Base-by-base conservation (phyloP, 1,140 invertebrate species). In the Ctenoplectra terminalis region DNA sequence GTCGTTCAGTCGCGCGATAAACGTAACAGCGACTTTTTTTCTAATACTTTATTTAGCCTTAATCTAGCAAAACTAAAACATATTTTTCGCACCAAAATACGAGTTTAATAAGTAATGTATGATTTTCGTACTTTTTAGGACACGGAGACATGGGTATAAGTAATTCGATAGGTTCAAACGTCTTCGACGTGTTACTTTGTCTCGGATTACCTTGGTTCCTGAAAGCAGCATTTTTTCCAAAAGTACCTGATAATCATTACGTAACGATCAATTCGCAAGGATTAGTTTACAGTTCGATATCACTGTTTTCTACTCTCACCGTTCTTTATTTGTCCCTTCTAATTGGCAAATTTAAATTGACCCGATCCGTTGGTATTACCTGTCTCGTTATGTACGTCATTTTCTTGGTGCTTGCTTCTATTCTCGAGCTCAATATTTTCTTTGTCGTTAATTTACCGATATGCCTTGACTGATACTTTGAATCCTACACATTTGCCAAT, bases 121-220 rank as follows among this genome's bases (percentile, higher is more conserved):
- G 0, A 31, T 73, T 54, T 54, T 81, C 56, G 69, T 81, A 52
- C n/a, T 26, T 83, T 84, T 82, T 89, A 97, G 97, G 97, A 82
- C 95, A 97, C 89, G 97, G 97, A 40, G 96, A 96, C 20, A 98
- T 98, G 97, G 97, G 97, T 6, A 96, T 98, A 82, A 97, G 96
- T 91, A 98, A 98, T 91, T 97, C 97, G 6, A 97, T 98, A 85
- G 97, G 97, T 15, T 98, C 97, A 8, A 98, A 98, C 87, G 97
- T 97, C 2, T 98, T 98, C 90, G 97, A 98, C 90, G 97, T 98
- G 77, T 93, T 98, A 23, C 93, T 98, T 6, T 98, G 97, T 88
- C 94, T 98, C 64, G 97, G 97, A n/a, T 90, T 98, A 20, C 97
- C 97, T 1, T 98, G 97, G 97, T 94, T 98, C n/a, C 95, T 98